These are phyloP conservation scores for Hypotaenidia philippensis DNA, from an alignment of 2,797 vertebrate genomes.

Conservation along the genomic window DNA sequence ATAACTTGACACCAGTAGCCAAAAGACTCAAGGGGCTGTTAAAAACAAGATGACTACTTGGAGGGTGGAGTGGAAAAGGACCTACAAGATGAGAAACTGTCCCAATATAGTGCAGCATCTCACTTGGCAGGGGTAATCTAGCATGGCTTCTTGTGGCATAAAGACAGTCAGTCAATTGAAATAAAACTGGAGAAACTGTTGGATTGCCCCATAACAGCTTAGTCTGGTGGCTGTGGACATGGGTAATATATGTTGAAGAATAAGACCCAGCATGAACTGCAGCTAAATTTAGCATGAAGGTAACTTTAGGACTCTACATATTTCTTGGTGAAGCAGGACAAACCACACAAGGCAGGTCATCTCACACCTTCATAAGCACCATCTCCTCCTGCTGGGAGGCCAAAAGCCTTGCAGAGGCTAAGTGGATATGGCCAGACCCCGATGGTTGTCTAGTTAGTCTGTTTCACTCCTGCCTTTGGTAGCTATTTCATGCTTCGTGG, in stretches of 20 bases:
- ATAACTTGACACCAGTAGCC: background rate
- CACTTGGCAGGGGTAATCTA: background rate
- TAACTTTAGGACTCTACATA: background rate
- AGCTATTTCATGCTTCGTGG: accelerated
- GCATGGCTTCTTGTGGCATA: background rate
- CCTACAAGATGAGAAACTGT: background rate
- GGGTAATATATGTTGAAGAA: background rate
- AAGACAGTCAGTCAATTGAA: accelerated
- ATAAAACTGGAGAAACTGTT: background rate
- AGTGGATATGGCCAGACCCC: background rate
- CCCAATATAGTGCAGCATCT: accelerated
- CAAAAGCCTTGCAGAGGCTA: background rate
- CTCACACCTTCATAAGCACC: background rate
- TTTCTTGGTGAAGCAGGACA: background rate
- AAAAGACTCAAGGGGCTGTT: background rate
- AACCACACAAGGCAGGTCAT: background rate
- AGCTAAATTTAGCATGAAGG: background rate
- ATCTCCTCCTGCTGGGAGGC: background rate
- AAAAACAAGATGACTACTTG: background rate
- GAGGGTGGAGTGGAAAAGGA: background rate
- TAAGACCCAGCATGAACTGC: background rate
- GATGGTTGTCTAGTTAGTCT: no score
- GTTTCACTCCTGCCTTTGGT: background rate
- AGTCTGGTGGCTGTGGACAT: background rate
- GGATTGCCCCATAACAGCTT: background rate